Percentiles rank a stretch among this genome's conserved stretches.
These are phyloP conservation scores for Sinohyriopsis cumingii DNA, from an alignment of 2,888 invertebrate genomes.

Conservation along the genomic window DNA sequence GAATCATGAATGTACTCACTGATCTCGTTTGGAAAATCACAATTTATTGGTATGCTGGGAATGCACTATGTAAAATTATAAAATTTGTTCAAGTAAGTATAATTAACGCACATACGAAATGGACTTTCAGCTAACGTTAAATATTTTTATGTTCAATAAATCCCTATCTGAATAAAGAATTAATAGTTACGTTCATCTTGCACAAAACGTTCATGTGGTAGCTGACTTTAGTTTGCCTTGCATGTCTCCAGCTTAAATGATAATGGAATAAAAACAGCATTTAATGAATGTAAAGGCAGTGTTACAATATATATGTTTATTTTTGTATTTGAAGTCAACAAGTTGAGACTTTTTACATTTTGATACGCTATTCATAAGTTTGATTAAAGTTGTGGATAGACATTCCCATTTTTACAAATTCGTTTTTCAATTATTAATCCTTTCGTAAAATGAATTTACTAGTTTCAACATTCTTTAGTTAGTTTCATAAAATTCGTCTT, in stretches of 20 bases:
- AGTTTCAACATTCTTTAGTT: no score
- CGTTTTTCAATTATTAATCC: no score
- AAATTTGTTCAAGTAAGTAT: conserved; percentile 51
- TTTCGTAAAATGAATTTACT: no score
- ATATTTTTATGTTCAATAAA: not conserved
- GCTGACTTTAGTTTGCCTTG: not conserved
- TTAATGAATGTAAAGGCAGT: no score
- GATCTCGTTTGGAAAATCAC: conserved; percentile 61
- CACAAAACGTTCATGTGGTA: not conserved
- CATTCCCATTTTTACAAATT: no score
- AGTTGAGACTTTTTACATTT: not conserved
- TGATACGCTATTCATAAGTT: not conserved
- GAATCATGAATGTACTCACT: conserved; percentile 60
- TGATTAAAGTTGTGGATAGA: not conserved
- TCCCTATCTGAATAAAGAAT: no score
- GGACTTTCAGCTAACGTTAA: not conserved
- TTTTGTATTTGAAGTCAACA: not conserved
- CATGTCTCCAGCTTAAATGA: no score
- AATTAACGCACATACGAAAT: not conserved
- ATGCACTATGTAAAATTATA: conserved; percentile 59
- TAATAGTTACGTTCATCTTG: not conserved
- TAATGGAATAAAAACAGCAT: no score
- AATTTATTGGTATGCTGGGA: conserved; percentile 62
- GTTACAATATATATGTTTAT: no score
- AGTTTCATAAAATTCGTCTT: no score